A percentile compares a stretch with the other conserved stretches of the same genome.
Evolutionary conservation across 1,140 invertebrate genomes (phyloP).

Genomic region (Coenobita brevimanus): DNA sequence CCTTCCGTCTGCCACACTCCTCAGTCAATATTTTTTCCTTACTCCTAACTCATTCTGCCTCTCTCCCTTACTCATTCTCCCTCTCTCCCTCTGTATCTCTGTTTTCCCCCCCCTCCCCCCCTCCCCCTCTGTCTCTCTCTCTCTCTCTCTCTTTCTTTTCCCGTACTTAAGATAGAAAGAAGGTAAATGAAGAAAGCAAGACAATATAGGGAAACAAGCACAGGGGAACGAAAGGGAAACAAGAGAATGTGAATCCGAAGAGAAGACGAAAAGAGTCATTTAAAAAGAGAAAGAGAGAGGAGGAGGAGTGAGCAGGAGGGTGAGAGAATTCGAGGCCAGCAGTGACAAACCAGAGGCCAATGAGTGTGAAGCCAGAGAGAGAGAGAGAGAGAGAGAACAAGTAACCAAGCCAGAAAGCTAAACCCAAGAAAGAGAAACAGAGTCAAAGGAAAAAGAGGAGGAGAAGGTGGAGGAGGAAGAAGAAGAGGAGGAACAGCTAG

Average conservation of each 20-base stretch:
- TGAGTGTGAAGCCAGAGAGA: not conserved
- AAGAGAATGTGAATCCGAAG: not conserved
- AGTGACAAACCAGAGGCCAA: no score
- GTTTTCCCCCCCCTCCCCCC: not conserved
- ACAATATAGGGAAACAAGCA: not conserved
- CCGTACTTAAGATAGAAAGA: no score
- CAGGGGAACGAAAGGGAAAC: not conserved
- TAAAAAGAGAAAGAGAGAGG: not conserved
- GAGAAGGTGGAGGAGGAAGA: not conserved
- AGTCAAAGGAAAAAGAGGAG: not conserved
- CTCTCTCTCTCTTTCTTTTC: conserved; percentile 6
- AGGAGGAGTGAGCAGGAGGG: not conserved
- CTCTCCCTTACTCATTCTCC: not conserved
- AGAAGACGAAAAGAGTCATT: not conserved
- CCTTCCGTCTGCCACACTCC: not conserved
- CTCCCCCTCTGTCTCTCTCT: conserved; percentile 13
- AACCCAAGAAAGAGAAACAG: not conserved
- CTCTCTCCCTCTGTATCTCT: not conserved
- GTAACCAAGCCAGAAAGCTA: not conserved
- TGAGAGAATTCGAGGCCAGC: no score
- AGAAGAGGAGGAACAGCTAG: not conserved
- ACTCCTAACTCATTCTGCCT: no score
- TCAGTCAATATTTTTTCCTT: no score
- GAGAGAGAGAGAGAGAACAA: conserved; percentile 2
- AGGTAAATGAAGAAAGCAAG: not conserved